A percentile compares a stretch with the other conserved stretches of the same genome.
phyloP scores from a whole-genome alignment of 1,140 invertebrate genomes.

The Drosophila orena region DNA sequence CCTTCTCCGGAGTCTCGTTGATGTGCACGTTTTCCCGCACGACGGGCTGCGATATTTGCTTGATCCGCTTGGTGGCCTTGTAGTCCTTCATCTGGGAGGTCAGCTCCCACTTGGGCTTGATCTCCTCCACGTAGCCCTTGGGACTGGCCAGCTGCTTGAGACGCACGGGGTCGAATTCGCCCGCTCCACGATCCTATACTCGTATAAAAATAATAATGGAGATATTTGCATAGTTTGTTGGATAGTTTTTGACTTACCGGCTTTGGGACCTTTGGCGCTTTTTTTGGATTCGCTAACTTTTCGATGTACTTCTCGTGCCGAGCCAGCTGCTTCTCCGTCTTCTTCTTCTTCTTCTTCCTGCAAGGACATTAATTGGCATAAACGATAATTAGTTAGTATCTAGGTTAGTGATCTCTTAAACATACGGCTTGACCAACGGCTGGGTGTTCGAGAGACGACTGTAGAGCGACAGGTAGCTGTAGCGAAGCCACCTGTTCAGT shows the following conservation, averaged over 20 bases:
- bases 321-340: slow-evolving; percentile 31
- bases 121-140: slow-evolving; percentile 29
- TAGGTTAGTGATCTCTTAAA: too few species aligned
- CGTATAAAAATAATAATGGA: too few species aligned
- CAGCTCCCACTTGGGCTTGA: slow-evolving; percentile 59
- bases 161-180: slow-evolving; percentile 25
- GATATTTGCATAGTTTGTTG: too few species aligned
- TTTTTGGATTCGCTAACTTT: slow-evolving; percentile 56
- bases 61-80: slow-evolving; percentile 58
- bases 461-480: slow-evolving; percentile 71
- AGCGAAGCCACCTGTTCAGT: slow-evolving; percentile 68
- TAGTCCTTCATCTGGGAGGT: slow-evolving; percentile 52
- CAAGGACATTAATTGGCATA: not conserved
- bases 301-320: slow-evolving; percentile 29
- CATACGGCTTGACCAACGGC: slow-evolving; percentile 56
- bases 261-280: slow-evolving; percentile 27
- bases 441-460: slow-evolving; percentile 67
- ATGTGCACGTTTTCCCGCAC: slow-evolving; percentile 55
- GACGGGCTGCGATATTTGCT: slow-evolving; percentile 38
- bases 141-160: slow-evolving; percentile 57
- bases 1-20: slow-evolving; percentile 52
- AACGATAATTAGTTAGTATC: not conserved
- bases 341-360: slow-evolving; percentile 61
- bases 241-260: slow-evolving; percentile 36
- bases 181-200: slow-evolving; percentile 34